Percentiles rank a stretch among this genome's conserved stretches.
Conservation (phyloP, 2,888 invertebrate species). For the Actias luna region DNA sequence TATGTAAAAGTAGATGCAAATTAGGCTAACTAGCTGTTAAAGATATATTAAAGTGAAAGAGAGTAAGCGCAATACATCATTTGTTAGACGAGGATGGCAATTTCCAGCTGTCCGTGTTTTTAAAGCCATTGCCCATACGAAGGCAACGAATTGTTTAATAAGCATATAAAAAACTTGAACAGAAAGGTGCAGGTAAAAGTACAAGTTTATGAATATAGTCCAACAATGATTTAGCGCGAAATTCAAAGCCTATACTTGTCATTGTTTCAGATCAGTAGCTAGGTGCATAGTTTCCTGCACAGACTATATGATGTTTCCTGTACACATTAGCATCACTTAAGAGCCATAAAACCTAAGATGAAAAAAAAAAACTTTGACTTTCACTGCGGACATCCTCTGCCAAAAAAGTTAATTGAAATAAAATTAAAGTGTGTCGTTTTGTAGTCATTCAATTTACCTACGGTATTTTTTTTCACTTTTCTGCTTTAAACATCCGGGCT, state of each 20-base stretch:
- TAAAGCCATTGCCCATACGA: too few species aligned
- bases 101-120: too few species aligned
- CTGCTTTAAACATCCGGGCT: slow-evolving; percentile 36
- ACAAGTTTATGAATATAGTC: background rate
- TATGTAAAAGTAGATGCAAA: too few species aligned
- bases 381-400: slow-evolving; percentile 60
- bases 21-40: too few species aligned
- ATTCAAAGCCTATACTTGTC: background rate
- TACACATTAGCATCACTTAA: background rate
- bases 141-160: too few species aligned
- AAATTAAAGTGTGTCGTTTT: slow-evolving; percentile 50
- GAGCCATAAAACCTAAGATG: background rate
- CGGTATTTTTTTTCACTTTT: slow-evolving; percentile 40
- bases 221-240: background rate
- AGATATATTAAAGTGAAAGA: too few species aligned
- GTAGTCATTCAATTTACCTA: slow-evolving; percentile 41
- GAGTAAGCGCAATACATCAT: too few species aligned
- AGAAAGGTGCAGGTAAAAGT: too few species aligned
- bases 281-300: background rate
- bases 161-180: too few species aligned
- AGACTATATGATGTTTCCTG: too few species aligned
- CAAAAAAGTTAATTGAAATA: slow-evolving; percentile 62
- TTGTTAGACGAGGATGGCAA: too few species aligned
- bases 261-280: background rate
- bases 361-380: slow-evolving; percentile 54